These are phyloP conservation scores for Aviceda subcristata DNA, from an alignment of 2,113 vertebrate genomes.

Conservation along the genomic window DNA sequence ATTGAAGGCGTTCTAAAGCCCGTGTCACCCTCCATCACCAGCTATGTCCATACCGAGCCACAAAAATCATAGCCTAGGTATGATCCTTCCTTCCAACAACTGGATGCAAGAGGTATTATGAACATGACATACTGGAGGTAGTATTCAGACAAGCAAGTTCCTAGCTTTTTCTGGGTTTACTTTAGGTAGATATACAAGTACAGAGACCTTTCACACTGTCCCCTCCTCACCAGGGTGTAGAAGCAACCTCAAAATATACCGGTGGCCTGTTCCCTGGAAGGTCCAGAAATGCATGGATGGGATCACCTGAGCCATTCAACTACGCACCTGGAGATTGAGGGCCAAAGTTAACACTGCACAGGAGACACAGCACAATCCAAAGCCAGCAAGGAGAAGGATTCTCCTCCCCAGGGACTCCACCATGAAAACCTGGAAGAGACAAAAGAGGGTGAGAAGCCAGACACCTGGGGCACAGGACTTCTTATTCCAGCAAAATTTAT, in stretches of 20 bases:
- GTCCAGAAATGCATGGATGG: not conserved
- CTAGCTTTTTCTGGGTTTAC: not conserved
- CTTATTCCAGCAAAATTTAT: not conserved
- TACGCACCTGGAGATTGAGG: slow-evolving; percentile 84
- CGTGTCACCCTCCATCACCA: not conserved
- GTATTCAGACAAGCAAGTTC: not conserved
- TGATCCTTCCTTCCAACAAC: not conserved
- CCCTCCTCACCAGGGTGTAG: not conserved
- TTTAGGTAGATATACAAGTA: not conserved
- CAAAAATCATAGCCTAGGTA: not conserved
- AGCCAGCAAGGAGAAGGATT: slow-evolving; percentile 84
- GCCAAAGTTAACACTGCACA: slow-evolving; percentile 82
- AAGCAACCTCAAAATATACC: not conserved
- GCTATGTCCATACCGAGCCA: fast-evolving
- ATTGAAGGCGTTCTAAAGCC: not conserved
- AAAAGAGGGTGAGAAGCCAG: not conserved
- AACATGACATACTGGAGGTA: fast-evolving
- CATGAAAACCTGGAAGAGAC: slow-evolving; percentile 80
- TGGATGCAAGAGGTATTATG: not conserved
- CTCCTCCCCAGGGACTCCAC: slow-evolving; percentile 85
- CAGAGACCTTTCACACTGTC: not conserved
- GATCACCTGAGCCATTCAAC: not conserved
- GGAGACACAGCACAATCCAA: slow-evolving; percentile 79
- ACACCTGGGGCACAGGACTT: not conserved
- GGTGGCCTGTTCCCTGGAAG: not conserved